Conservation (phyloP, 2,888 invertebrate genomes). For the Mimumesa dahlbomi region DNA sequence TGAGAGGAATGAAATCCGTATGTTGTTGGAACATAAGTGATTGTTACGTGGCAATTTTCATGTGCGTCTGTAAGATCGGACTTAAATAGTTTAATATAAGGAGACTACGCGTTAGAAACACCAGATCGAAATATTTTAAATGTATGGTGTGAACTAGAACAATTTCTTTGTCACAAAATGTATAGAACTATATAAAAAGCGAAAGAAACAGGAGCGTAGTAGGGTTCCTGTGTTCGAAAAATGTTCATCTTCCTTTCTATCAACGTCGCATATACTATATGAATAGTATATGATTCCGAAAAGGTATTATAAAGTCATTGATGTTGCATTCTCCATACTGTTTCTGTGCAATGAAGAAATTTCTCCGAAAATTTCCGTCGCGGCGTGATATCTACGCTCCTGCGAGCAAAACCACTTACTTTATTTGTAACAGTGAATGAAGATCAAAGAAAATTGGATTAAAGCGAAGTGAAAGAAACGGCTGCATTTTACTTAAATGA, state of each 20-base stretch:
- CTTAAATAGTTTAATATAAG: conserved; percentile 24
- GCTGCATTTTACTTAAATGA: conserved; percentile 18
- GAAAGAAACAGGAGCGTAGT: conserved; percentile 4
- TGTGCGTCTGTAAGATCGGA: conserved; percentile 6
- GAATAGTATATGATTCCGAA: too few species aligned
- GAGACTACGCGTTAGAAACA: neutral
- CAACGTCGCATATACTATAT: too few species aligned
- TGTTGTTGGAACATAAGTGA: neutral
- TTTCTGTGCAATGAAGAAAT: neutral
- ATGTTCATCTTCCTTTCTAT: too few species aligned
- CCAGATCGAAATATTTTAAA: conserved; percentile 15
- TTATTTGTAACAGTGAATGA: conserved; percentile 2
- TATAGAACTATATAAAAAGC: neutral
- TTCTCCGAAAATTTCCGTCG: neutral
- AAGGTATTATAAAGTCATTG: too few species aligned
- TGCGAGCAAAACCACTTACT: neutral
- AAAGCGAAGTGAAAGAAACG: neutral
- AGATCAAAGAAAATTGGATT: neutral
- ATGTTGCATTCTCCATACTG: too few species aligned
- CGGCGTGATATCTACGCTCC: neutral
- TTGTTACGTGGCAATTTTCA: conserved; percentile 10
- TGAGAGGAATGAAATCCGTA: conserved; percentile 8
- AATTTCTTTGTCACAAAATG: conserved; percentile 11
- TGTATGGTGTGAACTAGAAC: conserved; percentile 24
- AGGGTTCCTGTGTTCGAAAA: too few species aligned